Evolutionary conservation across 2,888 invertebrate genomes (phyloP).

Genomic region (Drosophila seclusa): DNA sequence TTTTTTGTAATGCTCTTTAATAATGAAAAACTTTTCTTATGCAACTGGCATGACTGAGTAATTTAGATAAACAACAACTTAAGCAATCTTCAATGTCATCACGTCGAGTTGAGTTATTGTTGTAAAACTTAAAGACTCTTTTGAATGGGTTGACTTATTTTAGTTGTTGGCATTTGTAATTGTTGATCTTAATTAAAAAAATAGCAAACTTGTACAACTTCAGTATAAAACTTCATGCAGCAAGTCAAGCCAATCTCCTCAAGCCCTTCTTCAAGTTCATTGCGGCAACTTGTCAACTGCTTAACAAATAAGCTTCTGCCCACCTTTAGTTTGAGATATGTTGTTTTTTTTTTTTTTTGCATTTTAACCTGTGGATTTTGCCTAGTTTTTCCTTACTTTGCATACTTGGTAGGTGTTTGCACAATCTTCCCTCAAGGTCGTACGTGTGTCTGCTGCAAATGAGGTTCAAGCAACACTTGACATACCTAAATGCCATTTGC

Average conservation of each 20-base stretch:
- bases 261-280: conserved; percentile 45
- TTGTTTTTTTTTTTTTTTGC: background rate
- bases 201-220: background rate
- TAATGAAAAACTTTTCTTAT: conserved; percentile 6
- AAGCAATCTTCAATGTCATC: conserved; percentile 26
- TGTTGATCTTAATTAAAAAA: background rate
- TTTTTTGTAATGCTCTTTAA: background rate
- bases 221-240: background rate
- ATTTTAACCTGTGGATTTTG: conserved; percentile 1
- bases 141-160: background rate
- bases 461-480: conserved; percentile 11
- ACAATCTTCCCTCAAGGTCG: conserved; percentile 57
- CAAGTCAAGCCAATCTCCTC: background rate
- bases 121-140: background rate
- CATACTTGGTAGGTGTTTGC: conserved; percentile 56
- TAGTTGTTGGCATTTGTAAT: conserved; percentile 4
- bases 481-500: conserved; percentile 30
- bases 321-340: background rate
- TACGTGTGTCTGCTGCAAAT: background rate
- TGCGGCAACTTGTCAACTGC: conserved; percentile 11
- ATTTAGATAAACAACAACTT: conserved; percentile 20
- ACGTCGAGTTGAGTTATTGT: background rate
- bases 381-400: conserved; percentile 39
- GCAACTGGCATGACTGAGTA: conserved; percentile 38
- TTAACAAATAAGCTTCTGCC: background rate